Conservation (phyloP, 2,888 invertebrate genomes). For the Pterobdella sp. region DNA sequence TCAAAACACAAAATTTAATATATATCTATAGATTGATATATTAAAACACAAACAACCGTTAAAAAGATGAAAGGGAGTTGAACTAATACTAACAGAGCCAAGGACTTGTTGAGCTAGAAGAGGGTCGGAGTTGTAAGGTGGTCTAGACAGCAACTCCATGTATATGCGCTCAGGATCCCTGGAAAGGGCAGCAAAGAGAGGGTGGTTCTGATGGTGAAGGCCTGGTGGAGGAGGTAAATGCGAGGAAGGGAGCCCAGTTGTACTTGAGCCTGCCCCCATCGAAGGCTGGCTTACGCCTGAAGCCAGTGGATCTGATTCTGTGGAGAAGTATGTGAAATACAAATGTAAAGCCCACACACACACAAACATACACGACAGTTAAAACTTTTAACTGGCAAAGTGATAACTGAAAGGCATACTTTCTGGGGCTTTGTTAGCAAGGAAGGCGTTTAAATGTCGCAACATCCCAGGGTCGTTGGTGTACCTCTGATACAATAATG, state of each 20-base stretch:
- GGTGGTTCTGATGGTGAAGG: slow-evolving; percentile 26
- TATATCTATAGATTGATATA: neutral
- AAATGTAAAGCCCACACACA: neutral
- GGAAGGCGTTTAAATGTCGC: slow-evolving; percentile 29
- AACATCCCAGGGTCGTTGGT: slow-evolving; percentile 26
- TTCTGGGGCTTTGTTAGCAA: slow-evolving; percentile 31
- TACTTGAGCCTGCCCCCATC: neutral
- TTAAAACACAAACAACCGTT: neutral
- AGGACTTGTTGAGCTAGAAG: slow-evolving; percentile 63
- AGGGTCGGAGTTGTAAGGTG: slow-evolving; percentile 70
- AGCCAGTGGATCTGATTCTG: slow-evolving; percentile 33
- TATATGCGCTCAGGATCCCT: slow-evolving; percentile 45
- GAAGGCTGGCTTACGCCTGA: slow-evolving; percentile 38
- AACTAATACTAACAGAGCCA: neutral
- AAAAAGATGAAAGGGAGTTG: slow-evolving; percentile 39
- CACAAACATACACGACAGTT: neutral
- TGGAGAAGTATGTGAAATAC: neutral
- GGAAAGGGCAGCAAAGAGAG: slow-evolving; percentile 38
- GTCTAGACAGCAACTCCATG: slow-evolving; percentile 62
- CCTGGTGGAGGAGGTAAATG: slow-evolving; percentile 22
- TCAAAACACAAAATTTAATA: neutral
- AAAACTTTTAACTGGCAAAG: slow-evolving; percentile 19
- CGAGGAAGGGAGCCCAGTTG: slow-evolving; percentile 2
- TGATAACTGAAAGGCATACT: slow-evolving; percentile 28
- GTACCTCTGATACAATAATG: slow-evolving; percentile 26